Evolutionary conservation across 1,140 invertebrate genomes (phyloP).

Genomic region (Sipha flava): DNA sequence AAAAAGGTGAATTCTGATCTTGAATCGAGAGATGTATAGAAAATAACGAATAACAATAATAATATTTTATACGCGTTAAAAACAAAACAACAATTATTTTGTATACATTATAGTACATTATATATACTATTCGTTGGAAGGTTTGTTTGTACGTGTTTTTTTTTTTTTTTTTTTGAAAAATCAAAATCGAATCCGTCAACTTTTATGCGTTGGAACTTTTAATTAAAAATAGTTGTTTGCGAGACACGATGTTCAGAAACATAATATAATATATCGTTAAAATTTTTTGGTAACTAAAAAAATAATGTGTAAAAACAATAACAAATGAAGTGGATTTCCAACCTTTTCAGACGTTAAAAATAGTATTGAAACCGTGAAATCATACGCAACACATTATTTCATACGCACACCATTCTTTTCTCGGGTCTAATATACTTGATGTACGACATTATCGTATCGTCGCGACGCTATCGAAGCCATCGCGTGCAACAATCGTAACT

Average conservation of each 20-base stretch:
- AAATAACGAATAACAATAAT: background rate
- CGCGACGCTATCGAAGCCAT: background rate
- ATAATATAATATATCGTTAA: background rate
- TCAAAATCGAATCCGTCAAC: background rate
- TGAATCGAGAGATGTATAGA: background rate
- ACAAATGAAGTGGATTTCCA: background rate
- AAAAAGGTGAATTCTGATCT: background rate
- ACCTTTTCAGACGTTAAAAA: background rate
- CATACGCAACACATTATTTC: background rate
- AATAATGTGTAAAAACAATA: background rate
- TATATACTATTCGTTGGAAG: too few species aligned
- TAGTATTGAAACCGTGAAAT: background rate
- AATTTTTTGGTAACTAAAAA: slow-evolving; percentile 13
- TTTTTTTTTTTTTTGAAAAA: background rate
- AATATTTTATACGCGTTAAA: background rate
- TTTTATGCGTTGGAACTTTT: background rate
- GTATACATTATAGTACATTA: too few species aligned
- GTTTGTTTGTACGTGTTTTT: too few species aligned
- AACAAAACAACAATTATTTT: background rate
- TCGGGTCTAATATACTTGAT: too few species aligned
- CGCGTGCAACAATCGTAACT: background rate
- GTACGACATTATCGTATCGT: too few species aligned
- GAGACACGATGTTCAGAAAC: background rate
- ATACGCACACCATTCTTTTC: too few species aligned
- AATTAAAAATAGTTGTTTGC: background rate